phyloP scores from a whole-genome alignment of 2,113 vertebrate species.

The Anser brachyrhynchus region DNA sequence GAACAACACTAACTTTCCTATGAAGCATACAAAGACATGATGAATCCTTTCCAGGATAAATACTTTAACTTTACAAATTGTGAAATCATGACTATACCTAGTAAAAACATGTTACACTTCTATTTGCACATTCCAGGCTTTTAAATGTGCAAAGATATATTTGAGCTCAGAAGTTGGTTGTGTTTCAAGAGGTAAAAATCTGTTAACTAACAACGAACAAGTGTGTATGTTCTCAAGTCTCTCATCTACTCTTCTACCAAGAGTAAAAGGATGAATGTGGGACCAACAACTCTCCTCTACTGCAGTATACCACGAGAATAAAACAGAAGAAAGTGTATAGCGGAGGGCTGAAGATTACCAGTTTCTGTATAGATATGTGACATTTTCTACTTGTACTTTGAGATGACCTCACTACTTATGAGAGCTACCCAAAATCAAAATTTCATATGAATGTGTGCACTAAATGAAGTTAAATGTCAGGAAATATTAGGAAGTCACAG shows the following conservation, averaged over 20 bases:
- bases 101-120: neutral
- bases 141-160: neutral
- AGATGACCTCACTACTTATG: neutral
- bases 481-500: neutral
- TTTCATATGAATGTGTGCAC: neutral
- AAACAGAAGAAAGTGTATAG: neutral
- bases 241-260: neutral
- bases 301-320: neutral
- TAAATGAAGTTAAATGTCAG: neutral
- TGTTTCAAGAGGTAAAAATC: neutral
- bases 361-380: neutral
- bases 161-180: neutral
- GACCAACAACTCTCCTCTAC: neutral
- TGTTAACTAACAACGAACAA: neutral
- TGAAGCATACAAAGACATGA: neutral
- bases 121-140: neutral
- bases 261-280: too few relatives aligned
- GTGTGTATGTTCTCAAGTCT: neutral
- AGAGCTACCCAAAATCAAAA: neutral
- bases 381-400: too few relatives aligned
- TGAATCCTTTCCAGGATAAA: neutral
- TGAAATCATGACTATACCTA: neutral
- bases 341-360: neutral
- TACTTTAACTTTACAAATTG: neutral
- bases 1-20: neutral